Evolutionary conservation across 2,888 invertebrate species (phyloP).

Genomic region (Teleogryllus oceanicus): DNA sequence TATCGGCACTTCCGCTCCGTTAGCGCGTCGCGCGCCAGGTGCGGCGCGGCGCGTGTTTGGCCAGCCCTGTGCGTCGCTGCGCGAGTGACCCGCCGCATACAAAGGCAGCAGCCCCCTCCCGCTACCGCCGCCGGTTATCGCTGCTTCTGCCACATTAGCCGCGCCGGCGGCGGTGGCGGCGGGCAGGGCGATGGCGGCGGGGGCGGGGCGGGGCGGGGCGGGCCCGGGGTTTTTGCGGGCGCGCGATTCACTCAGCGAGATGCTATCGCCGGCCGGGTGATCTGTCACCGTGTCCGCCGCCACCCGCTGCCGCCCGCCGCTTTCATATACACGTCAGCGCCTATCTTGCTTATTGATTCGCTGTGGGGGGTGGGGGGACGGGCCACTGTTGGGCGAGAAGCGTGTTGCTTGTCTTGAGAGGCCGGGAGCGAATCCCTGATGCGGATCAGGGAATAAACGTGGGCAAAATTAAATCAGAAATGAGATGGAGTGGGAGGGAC

Average conservation of each 20-base stretch:
- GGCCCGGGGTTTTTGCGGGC: not conserved
- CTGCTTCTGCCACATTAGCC: conserved; percentile 9
- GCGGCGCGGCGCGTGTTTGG: not conserved
- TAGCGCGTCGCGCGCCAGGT: not conserved
- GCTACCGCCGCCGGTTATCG: not conserved
- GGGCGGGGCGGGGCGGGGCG: not conserved
- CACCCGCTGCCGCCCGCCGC: not conserved
- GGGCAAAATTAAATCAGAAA: too few relatives aligned
- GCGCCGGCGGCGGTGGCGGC: not conserved
- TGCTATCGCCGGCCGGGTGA: not conserved
- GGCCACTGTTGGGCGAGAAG: too few relatives aligned
- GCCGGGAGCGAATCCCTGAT: too few relatives aligned
- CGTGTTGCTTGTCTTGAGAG: too few relatives aligned
- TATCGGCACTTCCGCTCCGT: conserved; percentile 18
- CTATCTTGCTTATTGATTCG: conserved; percentile 12
- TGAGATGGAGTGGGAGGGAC: too few relatives aligned
- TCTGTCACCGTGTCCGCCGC: not conserved
- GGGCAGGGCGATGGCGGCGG: not conserved
- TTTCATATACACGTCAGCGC: conserved; percentile 6
- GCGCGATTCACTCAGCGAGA: conserved; percentile 9
- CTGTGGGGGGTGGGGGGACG: too few relatives aligned
- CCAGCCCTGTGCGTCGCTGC: not conserved
- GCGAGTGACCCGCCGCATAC: not conserved
- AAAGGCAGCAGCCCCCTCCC: not conserved
- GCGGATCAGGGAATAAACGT: too few relatives aligned